These are phyloP conservation scores for Hyperopisus bebe DNA, from an alignment of 2,113 vertebrate genomes.

Conservation along the genomic window DNA sequence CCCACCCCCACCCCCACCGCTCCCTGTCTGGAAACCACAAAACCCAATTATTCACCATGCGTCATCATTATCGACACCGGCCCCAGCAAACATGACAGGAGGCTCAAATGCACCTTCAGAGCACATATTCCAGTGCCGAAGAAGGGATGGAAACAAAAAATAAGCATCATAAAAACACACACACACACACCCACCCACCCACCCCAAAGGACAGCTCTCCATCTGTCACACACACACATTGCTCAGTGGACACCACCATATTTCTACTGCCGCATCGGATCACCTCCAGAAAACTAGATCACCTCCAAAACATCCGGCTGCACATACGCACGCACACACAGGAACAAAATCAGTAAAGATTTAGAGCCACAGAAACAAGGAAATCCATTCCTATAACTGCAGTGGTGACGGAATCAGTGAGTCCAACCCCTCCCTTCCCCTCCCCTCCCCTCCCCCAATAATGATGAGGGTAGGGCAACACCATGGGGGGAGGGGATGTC, in stretches of 20 bases:
- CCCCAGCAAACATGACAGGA: not conserved
- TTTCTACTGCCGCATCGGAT: not conserved
- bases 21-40: not conserved
- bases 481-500: not conserved
- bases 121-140: not conserved
- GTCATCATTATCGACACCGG: not conserved
- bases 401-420: not conserved
- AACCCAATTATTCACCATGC: not conserved
- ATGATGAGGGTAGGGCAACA: conserved; percentile 17
- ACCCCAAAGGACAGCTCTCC: not conserved
- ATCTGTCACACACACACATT: not conserved
- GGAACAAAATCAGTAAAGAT: not conserved
- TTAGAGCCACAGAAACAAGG: not conserved
- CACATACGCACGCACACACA: not conserved
- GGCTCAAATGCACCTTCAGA: not conserved
- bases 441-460: conserved; percentile 29
- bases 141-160: not conserved
- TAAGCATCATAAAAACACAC: not conserved
- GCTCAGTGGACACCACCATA: not conserved
- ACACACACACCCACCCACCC: not conserved
- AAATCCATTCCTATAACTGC: not conserved
- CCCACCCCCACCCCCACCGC: not conserved
- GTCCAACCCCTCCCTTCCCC: not conserved
- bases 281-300: conserved; percentile 2
- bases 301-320: not conserved